These are phyloP conservation scores for Acanthopagrus latus DNA, from an alignment of 2,797 vertebrate species.

Conservation along the genomic window DNA sequence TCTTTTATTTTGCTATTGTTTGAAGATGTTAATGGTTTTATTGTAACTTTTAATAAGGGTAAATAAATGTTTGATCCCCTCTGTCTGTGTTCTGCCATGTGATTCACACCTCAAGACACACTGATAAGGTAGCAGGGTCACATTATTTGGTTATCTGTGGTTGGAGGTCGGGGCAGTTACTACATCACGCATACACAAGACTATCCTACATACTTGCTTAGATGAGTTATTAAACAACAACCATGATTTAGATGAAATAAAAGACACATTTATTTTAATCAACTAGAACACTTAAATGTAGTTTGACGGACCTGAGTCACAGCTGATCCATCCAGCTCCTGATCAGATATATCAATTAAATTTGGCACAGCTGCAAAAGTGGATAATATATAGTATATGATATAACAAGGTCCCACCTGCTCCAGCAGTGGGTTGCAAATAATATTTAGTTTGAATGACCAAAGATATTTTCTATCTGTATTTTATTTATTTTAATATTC, in stretches of 20 bases:
- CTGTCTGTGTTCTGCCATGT: slow-evolving; percentile 68
- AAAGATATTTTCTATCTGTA: not conserved
- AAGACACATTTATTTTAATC: no score
- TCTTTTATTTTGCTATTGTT: slow-evolving; percentile 94
- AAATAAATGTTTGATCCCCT: slow-evolving; percentile 89
- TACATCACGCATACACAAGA: not conserved
- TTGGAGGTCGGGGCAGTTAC: not conserved
- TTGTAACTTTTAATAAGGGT: slow-evolving; percentile 89
- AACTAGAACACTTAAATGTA: no score
- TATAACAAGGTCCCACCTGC: not conserved
- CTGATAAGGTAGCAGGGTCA: rapidly evolving
- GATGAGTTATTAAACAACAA: not conserved
- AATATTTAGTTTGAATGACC: not conserved
- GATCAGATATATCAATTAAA: no score
- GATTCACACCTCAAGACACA: slow-evolving; percentile 50
- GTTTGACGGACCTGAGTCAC: not conserved
- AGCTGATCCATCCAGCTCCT: not conserved
- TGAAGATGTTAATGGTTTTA: slow-evolving; percentile 90
- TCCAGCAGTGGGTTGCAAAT: not conserved
- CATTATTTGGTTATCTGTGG: not conserved
- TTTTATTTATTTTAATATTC: not conserved
- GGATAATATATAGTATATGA: no score
- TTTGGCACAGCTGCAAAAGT: no score
- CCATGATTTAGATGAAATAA: not conserved
- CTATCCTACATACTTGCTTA: not conserved